phyloP scores from a whole-genome alignment of 2,797 vertebrate species.

The Rhinichthys osculus region DNA sequence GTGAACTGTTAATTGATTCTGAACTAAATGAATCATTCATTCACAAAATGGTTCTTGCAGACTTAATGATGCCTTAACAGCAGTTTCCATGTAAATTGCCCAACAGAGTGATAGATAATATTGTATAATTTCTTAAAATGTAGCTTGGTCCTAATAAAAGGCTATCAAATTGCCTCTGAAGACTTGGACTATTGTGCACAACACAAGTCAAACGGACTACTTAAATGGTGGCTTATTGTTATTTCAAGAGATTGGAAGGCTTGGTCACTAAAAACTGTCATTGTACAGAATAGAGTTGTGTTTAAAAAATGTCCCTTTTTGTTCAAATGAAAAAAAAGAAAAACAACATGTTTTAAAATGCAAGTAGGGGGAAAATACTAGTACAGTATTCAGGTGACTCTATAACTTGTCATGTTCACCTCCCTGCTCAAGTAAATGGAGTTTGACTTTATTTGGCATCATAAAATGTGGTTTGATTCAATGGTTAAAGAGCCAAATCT shows the following conservation, averaged over 20 bases:
- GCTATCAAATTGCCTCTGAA: neutral
- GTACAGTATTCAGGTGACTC: neutral
- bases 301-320: neutral
- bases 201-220: neutral
- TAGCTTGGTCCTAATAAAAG: neutral
- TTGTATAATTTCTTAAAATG: neutral
- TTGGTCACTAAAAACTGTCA: neutral
- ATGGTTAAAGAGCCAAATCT: constrained; percentile 67
- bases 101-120: neutral
- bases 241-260: neutral
- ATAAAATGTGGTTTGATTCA: constrained; percentile 67
- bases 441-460: constrained; percentile 71
- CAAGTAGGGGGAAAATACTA: no score
- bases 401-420: constrained; percentile 17
- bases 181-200: neutral
- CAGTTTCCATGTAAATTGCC: neutral
- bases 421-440: constrained; percentile 66
- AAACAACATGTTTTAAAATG: neutral
- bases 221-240: neutral
- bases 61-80: constrained; percentile 18
- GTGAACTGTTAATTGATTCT: neutral
- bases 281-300: neutral
- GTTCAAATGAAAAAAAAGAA: neutral
- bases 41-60: neutral
- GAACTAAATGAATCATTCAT: neutral